Base-by-base conservation (phyloP, 2,888 invertebrate species). In the Eutolmus rufibarbis region DNA sequence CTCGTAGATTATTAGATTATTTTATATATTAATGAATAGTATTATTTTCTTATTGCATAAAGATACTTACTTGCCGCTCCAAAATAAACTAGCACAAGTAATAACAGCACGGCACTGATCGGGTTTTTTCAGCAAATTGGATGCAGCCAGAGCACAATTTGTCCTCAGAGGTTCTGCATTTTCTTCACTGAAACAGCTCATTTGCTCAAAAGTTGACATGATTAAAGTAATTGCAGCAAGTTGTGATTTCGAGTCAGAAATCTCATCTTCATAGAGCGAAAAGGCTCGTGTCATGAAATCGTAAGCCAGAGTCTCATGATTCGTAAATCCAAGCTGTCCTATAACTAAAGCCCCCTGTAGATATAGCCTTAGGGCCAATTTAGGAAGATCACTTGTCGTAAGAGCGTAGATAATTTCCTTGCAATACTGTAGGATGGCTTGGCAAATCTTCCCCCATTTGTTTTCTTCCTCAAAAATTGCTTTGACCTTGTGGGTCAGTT, bases 381-480 rank as follows among this genome's bases (percentile, higher is more conserved):
- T 99, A 0, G 98, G 97, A 76, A 98, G 93, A 91, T 99, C 99
- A 0, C 98, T 98, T 92, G 99, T 99, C 85, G 98, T 97, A 84
- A 99, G 93, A 88, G 97, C 97, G 34, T 96, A 96, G 90, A 99
- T 98, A 0, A 98, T 99, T 90, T 97, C 97, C 92, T 98, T 98
- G 91, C 98, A 99, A 92, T 99, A 99, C 93, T 99, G 98, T 94
- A 99, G 98, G 89, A 99, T 98, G 93, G 99, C 99, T 92, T 97
- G 97, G 90, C 99, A 98, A 92, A 99, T 99, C 93, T 98, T 98
- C 92, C 98, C 97, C 99, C 99, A 99, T 94, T 98, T 97, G 86
- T 97, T 97, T 92, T 99, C 99, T 95, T 97, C 95, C 12, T 96
- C 95, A 88, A 95, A 94, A 19, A 96, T 94, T 16, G 95, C 94